phyloP scores from a whole-genome alignment of 2,888 invertebrate species.

The Urechis unicinctus region DNA sequence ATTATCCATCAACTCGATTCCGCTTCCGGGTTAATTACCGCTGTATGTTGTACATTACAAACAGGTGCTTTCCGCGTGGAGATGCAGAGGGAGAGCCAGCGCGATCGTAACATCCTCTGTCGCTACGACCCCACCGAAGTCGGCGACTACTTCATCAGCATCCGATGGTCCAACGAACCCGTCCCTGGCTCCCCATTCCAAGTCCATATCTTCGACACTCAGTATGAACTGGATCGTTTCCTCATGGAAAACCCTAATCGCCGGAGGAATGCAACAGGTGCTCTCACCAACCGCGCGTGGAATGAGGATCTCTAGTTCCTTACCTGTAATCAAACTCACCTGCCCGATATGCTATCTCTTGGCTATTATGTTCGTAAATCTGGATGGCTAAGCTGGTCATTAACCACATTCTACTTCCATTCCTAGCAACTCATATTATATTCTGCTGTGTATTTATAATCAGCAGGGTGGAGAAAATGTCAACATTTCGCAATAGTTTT shows the following conservation, averaged over 20 bases:
- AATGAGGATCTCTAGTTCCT: conserved; percentile 2
- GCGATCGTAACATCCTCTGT: conserved; percentile 95
- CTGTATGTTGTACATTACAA: neutral
- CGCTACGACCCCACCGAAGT: conserved; percentile 98
- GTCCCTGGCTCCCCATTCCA: conserved; percentile 98
- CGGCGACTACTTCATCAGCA: conserved; percentile 88
- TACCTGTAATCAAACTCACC: too few species aligned
- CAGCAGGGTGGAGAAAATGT: too few species aligned
- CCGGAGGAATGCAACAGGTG: neutral
- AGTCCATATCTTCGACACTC: conserved; percentile 98
- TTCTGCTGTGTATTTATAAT: too few species aligned
- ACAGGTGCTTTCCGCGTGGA: conserved; percentile 95
- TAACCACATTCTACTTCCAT: too few species aligned
- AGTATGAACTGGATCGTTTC: conserved; percentile 70
- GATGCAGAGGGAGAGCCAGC: conserved; percentile 97
- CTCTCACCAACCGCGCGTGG: neutral
- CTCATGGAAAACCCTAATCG: neutral
- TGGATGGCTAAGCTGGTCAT: too few species aligned
- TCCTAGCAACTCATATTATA: too few species aligned
- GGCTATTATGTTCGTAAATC: too few species aligned
- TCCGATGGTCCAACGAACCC: conserved; percentile 95
- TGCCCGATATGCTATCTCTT: too few species aligned
- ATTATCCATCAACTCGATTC: too few species aligned
- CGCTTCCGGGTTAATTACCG: too few species aligned
- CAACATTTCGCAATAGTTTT: too few species aligned